Base-by-base conservation (phyloP, 2,113 vertebrate genomes). In the Acanthochromis polyacanthus region DNA sequence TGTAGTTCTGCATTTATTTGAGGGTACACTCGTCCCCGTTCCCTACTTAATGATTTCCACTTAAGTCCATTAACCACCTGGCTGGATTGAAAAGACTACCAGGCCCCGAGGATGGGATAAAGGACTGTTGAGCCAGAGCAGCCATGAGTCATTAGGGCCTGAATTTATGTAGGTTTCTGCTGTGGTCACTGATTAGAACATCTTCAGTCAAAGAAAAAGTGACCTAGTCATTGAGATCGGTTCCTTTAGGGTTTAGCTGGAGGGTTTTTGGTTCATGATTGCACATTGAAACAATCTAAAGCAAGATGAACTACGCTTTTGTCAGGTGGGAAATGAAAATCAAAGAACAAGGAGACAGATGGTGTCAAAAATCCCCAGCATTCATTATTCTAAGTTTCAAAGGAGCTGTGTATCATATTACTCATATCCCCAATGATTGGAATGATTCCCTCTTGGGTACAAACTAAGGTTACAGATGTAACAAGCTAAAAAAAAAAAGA, bases 41-140 rank as follows among this genome's bases (percentile, higher is more conserved):
- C 17, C 30, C 5, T 22, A 2, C 22, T 59, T 53, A 72, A 68
- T 63, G 20, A 72, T 68, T 59, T 68, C 51, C 19, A 59, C 20
- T 77, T 62, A 68, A 73, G 45, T 59, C 25, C 51, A 81, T 69
- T 73, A 77, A 23, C 7, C 78, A 81, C 58, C 68, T 74, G 78
- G 51, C 22, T 68, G 68, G 22, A 63, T 57, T 59, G 62, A 55
- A 58, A 75, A 66, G 22, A 68, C 20, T 36, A 61, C 22, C 74
- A 56, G 10, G 45, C 57, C 71, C 22, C 56, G 6, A 65, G 76
- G 36, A 57, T 38, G 55, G 36, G 66, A 71, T 79, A 71, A 71
- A 58, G 61, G 48, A 58, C 60, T 10, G 10, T 75, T 80, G 58
- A 77, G 59, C 25, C 51, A 14, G 20, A 82, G 67, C 25, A 79